Percentiles rank a stretch among this genome's conserved stretches.
Evolutionary conservation across 2,797 vertebrate species (phyloP).

Genomic region (Mico argentatus): DNA sequence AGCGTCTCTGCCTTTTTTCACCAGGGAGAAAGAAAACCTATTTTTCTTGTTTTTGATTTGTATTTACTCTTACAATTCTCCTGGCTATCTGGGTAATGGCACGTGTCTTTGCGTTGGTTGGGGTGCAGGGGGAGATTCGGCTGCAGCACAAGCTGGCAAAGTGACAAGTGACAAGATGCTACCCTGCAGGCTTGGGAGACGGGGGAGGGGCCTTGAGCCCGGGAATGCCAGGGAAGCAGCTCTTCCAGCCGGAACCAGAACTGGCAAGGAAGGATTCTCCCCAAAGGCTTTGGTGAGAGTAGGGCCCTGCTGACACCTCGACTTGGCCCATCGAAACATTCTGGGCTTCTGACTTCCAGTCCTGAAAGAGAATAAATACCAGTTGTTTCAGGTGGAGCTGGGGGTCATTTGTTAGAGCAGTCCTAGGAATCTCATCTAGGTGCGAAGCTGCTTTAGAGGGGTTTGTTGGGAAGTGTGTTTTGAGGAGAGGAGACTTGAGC

Average conservation of each 20-base stretch:
- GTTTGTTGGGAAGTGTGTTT: not conserved
- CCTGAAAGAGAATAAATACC: not conserved
- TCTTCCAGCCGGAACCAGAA: not conserved
- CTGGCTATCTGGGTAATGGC: not conserved
- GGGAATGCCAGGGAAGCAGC: rapidly evolving
- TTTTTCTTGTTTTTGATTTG: not conserved
- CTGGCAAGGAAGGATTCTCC: not conserved
- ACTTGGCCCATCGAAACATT: not conserved
- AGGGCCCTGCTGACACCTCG: not conserved
- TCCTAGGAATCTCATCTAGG: not conserved
- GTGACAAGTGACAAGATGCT: not conserved
- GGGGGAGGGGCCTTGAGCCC: not conserved
- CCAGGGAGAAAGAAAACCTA: not conserved
- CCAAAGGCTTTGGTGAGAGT: not conserved
- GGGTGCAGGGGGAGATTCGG: not conserved
- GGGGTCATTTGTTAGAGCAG: not conserved
- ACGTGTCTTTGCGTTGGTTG: not conserved
- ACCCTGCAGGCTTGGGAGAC: not conserved
- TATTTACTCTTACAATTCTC: not conserved
- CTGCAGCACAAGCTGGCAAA: not conserved
- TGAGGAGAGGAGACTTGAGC: not conserved
- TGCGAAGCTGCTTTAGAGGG: not conserved
- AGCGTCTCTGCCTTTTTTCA: not conserved
- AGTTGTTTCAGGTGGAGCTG: not conserved
- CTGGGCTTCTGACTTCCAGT: not conserved